A percentile compares a stretch with the other conserved stretches of the same genome.
phyloP scores from a whole-genome alignment of 2,888 invertebrate species.

The Lasioglossum zephyrum region DNA sequence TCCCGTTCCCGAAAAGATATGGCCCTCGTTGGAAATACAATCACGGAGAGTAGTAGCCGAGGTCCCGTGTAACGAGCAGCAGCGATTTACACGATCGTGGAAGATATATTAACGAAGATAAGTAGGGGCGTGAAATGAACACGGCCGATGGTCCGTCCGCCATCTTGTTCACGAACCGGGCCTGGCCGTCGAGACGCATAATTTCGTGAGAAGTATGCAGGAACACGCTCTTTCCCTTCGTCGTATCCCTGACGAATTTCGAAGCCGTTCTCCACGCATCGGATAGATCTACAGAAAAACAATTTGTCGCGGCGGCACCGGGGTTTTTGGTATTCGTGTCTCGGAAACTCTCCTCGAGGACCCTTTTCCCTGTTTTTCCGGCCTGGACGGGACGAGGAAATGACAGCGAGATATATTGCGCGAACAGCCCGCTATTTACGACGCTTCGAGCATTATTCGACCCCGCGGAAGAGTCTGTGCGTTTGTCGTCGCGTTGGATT shows the following conservation, averaged over 20 bases:
- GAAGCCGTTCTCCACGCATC: neutral
- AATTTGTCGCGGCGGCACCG: constrained; percentile 28
- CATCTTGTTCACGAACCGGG: constrained; percentile 8
- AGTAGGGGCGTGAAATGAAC: constrained; percentile 32
- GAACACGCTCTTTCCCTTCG: constrained; percentile 32
- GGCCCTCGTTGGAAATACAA: constrained; percentile 52
- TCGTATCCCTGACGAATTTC: constrained; percentile 31
- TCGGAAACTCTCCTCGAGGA: constrained; percentile 25
- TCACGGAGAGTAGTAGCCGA: constrained; percentile 49
- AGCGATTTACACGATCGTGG: constrained; percentile 53
- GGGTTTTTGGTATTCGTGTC: constrained; percentile 41
- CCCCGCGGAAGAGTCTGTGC: constrained; percentile 33
- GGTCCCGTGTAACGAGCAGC: constrained; percentile 30
- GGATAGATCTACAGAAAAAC: constrained; percentile 32
- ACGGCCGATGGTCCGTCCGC: constrained; percentile 14
- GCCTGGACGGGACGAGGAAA: constrained; percentile 34
- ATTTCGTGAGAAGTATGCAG: constrained; percentile 49
- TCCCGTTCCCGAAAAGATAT: constrained; percentile 26
- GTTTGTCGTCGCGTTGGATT: constrained; percentile 49
- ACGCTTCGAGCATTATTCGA: constrained; percentile 42
- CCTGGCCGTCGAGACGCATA: constrained; percentile 19
- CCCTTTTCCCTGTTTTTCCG: constrained; percentile 20
- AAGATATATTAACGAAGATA: constrained; percentile 48
- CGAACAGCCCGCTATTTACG: constrained; percentile 35
- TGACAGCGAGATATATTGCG: constrained; percentile 34